Evolutionary conservation across 2,797 vertebrate species (phyloP), one percentile per base, ranked within the genome.

Genomic region (Leptoclinus maculatus): DNA sequence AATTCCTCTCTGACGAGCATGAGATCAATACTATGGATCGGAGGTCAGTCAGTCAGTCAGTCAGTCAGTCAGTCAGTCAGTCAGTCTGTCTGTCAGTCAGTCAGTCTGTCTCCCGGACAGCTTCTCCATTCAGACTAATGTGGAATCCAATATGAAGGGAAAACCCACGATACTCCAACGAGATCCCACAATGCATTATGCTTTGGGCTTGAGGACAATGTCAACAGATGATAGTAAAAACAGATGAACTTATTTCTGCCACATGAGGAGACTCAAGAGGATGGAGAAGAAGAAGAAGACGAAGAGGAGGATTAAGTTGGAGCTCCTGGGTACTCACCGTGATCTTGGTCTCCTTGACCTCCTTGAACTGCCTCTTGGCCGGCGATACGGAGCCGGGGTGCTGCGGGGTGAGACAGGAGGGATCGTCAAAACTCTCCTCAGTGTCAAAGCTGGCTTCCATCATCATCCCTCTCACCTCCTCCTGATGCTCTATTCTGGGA

Each of bases 391-490:
- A 96, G 43, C 96, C 97, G 27, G 97, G 97, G 86, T 94, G 96
- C 97, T 99, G 97, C 64, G 94, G 95, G 93, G 96, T 93, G 73
- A 96, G 93, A 94, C 93, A 96, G 82, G 94, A 95, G 47, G 94
- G 93, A 89, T 96, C 96, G 5, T 97, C 97, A 95, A 96, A 96
- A 93, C 96, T 96, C 94, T 95, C 95, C 94, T 98, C 97, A 67
- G 95, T 95, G 91, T 96, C 95, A 90, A 96, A 96, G 94, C 94
- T 95, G 89, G 93, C 94, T 83, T 95, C 94, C 92, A 94, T 95
- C 87, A 90, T 93, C 82, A 76, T 89, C 86, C 86, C 87, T 85
- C 86, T 83, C 87, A 58, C 85, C 89, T 88, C 84, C 90, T 91
- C 74, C 90, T 90, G 83, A 86, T 90, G 75, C 79, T 88, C 83